phyloP scores from a whole-genome alignment of 2,797 vertebrate genomes.

The Enteromius paludinosus region DNA sequence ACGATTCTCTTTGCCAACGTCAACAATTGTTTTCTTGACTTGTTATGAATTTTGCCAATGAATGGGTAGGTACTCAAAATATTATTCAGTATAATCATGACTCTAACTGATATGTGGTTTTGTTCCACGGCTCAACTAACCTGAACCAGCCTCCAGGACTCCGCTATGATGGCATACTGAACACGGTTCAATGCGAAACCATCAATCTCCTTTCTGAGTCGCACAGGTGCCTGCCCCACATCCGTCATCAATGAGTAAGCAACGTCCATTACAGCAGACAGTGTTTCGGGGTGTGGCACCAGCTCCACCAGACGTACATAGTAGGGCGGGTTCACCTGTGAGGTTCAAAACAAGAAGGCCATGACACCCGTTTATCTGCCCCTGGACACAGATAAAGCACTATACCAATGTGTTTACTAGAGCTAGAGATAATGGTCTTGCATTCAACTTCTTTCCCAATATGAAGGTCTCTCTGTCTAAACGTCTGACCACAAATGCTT shows the following conservation, averaged over 20 bases:
- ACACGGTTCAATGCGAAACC: conserved; percentile 94
- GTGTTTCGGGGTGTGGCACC: conserved; percentile 92
- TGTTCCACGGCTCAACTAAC: conserved; percentile 73
- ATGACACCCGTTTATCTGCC: neutral
- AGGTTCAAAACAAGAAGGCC: neutral
- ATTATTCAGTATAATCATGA: neutral
- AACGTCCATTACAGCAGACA: conserved; percentile 77
- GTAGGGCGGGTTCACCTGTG: conserved; percentile 95
- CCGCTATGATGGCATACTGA: conserved; percentile 91
- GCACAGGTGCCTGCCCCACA: conserved; percentile 90
- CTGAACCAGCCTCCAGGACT: conserved; percentile 94
- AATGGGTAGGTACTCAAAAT: neutral
- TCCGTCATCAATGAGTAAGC: conserved; percentile 86
- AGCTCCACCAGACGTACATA: conserved; percentile 93
- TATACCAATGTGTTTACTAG: conserved; percentile 20
- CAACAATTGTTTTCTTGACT: neutral
- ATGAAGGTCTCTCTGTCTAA: conserved; percentile 24
- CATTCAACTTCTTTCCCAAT: neutral
- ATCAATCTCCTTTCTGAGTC: conserved; percentile 87
- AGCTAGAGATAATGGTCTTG: conserved; percentile 21
- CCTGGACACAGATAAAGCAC: conserved; percentile 9
- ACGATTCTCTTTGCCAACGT: neutral
- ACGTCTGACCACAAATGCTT: conserved; percentile 29
- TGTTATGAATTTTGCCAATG: neutral
- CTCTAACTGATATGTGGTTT: neutral